Evolutionary conservation across 2,888 invertebrate genomes (phyloP).

Genomic region (Sceliomorpha sp.): DNA sequence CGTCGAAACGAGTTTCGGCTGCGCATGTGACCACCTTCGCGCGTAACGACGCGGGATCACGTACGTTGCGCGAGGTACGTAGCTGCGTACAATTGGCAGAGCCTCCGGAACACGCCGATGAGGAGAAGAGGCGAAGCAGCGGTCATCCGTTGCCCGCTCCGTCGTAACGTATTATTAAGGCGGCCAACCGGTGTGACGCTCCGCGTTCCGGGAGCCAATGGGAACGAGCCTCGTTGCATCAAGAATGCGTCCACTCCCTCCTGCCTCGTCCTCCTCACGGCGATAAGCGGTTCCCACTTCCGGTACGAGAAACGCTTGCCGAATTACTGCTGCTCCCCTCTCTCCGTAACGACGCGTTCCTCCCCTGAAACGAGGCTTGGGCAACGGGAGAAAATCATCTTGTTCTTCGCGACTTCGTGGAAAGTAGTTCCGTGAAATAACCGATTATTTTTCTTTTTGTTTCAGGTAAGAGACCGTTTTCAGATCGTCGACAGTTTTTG

Average conservation of each 20-base stretch:
- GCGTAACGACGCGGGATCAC: constrained; percentile 15
- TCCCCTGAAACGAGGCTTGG: constrained; percentile 11
- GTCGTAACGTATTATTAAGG: constrained; percentile 77
- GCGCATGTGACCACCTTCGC: constrained; percentile 10
- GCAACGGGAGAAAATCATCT: neutral
- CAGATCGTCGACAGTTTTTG: neutral
- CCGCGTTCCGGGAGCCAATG: constrained; percentile 73
- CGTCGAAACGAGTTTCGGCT: constrained; percentile 20
- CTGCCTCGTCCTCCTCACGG: constrained; percentile 54
- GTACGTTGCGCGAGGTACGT: constrained; percentile 8
- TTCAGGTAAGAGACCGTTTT: constrained; percentile 10
- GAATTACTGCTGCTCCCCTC: constrained; percentile 60
- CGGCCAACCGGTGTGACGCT: constrained; percentile 79
- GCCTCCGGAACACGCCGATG: constrained; percentile 32
- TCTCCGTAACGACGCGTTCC: constrained; percentile 7
- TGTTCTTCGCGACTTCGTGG: no score
- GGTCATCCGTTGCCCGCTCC: constrained; percentile 64
- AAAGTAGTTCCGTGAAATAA: no score
- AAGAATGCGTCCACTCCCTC: constrained; percentile 73
- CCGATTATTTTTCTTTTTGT: constrained; percentile 8
- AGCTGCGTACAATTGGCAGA: constrained; percentile 27
- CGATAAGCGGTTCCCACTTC: constrained; percentile 66
- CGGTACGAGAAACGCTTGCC: constrained; percentile 61
- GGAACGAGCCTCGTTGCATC: constrained; percentile 69
- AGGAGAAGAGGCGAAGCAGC: constrained; percentile 54